Evolutionary conservation across 2,888 invertebrate species (phyloP).

Genomic region (Cantharis lateralis): DNA sequence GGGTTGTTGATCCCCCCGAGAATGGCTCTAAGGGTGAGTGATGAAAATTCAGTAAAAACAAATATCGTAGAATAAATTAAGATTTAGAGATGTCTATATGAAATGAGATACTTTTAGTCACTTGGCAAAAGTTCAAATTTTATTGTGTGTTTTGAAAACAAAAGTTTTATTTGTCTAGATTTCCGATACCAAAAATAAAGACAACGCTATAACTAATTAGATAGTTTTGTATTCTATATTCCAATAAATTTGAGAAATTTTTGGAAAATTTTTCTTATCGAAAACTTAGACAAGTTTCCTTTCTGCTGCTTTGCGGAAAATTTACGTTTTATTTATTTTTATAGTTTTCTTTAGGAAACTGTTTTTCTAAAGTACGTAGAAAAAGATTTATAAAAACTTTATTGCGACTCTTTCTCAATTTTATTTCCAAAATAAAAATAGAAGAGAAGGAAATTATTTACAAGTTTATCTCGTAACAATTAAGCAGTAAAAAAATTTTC

Average conservation of each 20-base stretch:
- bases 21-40: neutral
- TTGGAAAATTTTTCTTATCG: neutral
- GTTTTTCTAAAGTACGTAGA: neutral
- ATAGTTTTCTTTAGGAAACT: neutral
- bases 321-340: neutral
- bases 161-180: neutral
- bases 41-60: conserved; percentile 5
- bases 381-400: neutral
- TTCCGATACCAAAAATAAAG: neutral
- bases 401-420: neutral
- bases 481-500: too few relatives aligned
- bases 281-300: neutral
- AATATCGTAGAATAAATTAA: neutral
- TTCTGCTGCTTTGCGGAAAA: neutral
- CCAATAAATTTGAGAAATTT: neutral
- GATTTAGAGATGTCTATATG: conserved; percentile 1
- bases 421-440: neutral
- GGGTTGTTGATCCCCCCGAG: conserved; percentile 3
- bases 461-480: neutral
- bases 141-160: conserved; percentile 9
- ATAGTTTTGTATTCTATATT: neutral
- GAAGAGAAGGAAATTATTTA: neutral
- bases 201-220: neutral
- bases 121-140: conserved; percentile 13
- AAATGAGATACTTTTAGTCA: neutral